Conservation (phyloP, 2,888 invertebrate genomes). For the Phaedon cochleariae region DNA sequence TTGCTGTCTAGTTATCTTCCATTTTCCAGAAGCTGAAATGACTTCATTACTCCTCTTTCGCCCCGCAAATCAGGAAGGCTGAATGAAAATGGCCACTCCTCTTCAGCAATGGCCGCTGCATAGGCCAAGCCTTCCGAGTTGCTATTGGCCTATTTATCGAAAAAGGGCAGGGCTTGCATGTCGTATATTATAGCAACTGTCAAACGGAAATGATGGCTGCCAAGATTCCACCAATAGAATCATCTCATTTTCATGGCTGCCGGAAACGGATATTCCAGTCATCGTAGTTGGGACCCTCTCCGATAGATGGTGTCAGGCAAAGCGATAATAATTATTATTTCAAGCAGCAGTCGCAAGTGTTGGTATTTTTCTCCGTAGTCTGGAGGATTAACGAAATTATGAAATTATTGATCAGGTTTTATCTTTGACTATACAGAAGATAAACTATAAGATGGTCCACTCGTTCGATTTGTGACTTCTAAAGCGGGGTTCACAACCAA, state of each 20-base stretch:
- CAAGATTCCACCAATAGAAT: constrained; percentile 60
- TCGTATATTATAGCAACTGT: constrained; percentile 57
- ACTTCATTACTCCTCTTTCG: constrained; percentile 23
- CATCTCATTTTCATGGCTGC: constrained; percentile 48
- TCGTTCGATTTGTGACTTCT: no score
- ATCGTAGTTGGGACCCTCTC: constrained; percentile 39
- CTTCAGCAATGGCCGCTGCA: constrained; percentile 57
- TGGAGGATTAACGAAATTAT: no score
- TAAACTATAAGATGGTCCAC: no score
- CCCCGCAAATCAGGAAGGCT: constrained; percentile 37
- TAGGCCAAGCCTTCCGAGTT: constrained; percentile 41
- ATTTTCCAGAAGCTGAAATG: constrained; percentile 37
- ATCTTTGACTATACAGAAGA: no score
- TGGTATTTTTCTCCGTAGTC: no score
- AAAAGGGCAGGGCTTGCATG: constrained; percentile 53
- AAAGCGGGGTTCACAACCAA: no score
- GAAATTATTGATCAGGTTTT: no score
- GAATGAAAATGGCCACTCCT: constrained; percentile 53
- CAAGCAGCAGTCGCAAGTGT: no score
- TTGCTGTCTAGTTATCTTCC: constrained; percentile 48
- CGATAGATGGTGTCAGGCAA: constrained; percentile 50
- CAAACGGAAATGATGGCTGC: constrained; percentile 65
- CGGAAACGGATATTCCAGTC: constrained; percentile 10
- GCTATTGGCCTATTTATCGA: constrained; percentile 53
- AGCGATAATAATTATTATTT: neutral